Evolutionary conservation across 2,797 vertebrate genomes (phyloP).

Genomic region (Ctenopoma multispine): DNA sequence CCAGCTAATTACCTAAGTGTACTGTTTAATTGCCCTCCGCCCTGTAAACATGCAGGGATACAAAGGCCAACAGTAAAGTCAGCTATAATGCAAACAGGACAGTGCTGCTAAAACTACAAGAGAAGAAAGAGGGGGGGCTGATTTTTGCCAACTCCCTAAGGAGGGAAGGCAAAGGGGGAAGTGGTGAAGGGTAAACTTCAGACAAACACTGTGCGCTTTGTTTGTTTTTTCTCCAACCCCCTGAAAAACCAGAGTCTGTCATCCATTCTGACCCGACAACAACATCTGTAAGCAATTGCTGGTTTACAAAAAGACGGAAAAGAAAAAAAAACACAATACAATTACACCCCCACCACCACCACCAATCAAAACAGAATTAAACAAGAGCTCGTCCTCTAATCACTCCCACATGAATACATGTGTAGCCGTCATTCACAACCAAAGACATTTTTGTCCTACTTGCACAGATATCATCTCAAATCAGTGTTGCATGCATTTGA

Average conservation of each 20-base stretch:
- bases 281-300: conserved; percentile 85
- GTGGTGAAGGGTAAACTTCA: conserved; percentile 81
- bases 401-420: conserved; percentile 76
- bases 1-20: conserved; percentile 71
- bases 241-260: conserved; percentile 78
- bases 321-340: conserved; percentile 59
- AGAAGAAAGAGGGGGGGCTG: conserved; percentile 22
- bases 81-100: conserved; percentile 66
- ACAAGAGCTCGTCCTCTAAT: conserved; percentile 81
- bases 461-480: conserved; percentile 65
- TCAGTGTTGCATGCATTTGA: conserved; percentile 54
- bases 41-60: conserved; percentile 69
- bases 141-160: conserved; percentile 71
- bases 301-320: conserved; percentile 54
- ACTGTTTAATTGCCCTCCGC: conserved; percentile 69
- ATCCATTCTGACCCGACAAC: conserved; percentile 77
- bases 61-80: conserved; percentile 56
- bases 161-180: conserved; percentile 72
- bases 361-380: conserved; percentile 83
- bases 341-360: conserved; percentile 69
- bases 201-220: conserved; percentile 82
- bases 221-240: conserved; percentile 82
- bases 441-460: conserved; percentile 67
- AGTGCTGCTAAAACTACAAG: conserved; percentile 62
- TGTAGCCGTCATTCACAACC: conserved; percentile 61